Base-by-base conservation (phyloP, 2,888 invertebrate genomes). In the Torymus aiolomorphi region DNA sequence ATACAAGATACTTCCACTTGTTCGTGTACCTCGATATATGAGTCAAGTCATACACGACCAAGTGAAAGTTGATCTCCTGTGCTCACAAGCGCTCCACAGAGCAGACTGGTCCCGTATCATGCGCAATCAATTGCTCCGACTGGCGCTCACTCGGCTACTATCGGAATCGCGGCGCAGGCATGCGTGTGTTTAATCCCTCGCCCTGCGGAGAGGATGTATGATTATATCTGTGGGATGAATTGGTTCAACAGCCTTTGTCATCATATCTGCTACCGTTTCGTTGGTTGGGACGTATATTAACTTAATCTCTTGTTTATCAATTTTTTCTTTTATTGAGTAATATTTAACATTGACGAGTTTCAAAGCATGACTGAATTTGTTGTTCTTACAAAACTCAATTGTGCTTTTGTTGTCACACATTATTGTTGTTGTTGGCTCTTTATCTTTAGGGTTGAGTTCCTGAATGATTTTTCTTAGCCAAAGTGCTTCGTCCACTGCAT, bases 401-500 rank as follows among this genome's bases (percentile, higher is more conserved):
- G 16, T 61, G 16, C 61, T 61, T 61, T 10, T 61, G 16, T 61
- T 14, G 20, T 61, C 16, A 61, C 61, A n/a, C 18, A 0, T 20
- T 0, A 31, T 61, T 5, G 16, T n/a, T 3, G 61, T 61, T 20
- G 61, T n/a, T n/a, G n/a, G 61, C 12, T 5, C 5, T 1, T 8
- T 8, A 12, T 61, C 10, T 8, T 61, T n/a, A 20, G n/a, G n/a
- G n/a, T n/a, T n/a, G n/a, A 61, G 24, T 14, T 61, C 61, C 3
- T 0, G 12, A 8, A 20, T 24, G 24, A 61, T 18, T 61, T 61
- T 61, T 24, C 61, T 61, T 0, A 61, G 18, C 20, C 24, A 31
- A 20, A 61, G 24, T 12, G 61, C 16, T 61, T 61, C 61, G 1
- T 61, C 24, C 5, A 61, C 61, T 20, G 61, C 61, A 61, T 61